Evolutionary conservation across 2,888 invertebrate genomes (phyloP), one percentile per base, ranked within the genome.

Genomic region (Calameuta filiformis): DNA sequence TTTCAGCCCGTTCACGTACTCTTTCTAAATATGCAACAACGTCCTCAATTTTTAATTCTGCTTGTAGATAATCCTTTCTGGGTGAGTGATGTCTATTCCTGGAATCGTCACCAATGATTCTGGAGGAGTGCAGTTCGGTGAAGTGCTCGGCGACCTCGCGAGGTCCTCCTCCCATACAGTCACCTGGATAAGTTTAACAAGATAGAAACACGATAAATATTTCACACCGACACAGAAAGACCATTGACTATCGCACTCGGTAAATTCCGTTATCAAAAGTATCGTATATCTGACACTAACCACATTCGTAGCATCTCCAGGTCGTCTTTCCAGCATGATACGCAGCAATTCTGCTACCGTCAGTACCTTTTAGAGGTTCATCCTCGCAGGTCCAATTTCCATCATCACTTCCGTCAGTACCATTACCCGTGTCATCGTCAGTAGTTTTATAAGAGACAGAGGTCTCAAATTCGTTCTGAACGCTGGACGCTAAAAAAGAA

Each of bases 401-500:
- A 71, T 91, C 91, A 77, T 91, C 91, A 75, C 88, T 89, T 15
- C 86, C 86, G 77, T 91, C 91, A 6, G 88, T 90, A 35, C 87
- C 89, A 77, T 89, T 88, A 81, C 91, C 90, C 34, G 90, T 88
- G 77, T 91, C 91, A 15, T 90, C 90, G 71, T 89, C 89, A 23
- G 83, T 88, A 80, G 90, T 90, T 73, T 90, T 90, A 33, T 76
- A 81, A 34, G 90, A 86, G 35, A 91, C 91, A 68, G 90, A 89
- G 12, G 90, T 88, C 83, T 91, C 90, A 79, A 91, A 92, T 82
- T 92, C 92, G 81, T 92, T 92, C 80, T 91, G 92, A 56, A 91
- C 90, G 80, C 89, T 91, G 71, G 91, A 91, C 30, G 91, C 91
- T 91, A n/a, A 30, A 74, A 74, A 74, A 6, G 2, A 71, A 31